Percentiles rank a stretch among this genome's conserved stretches.
These are phyloP conservation scores for Apamea monoglypha DNA, from an alignment of 2,888 invertebrate species.

Conservation along the genomic window DNA sequence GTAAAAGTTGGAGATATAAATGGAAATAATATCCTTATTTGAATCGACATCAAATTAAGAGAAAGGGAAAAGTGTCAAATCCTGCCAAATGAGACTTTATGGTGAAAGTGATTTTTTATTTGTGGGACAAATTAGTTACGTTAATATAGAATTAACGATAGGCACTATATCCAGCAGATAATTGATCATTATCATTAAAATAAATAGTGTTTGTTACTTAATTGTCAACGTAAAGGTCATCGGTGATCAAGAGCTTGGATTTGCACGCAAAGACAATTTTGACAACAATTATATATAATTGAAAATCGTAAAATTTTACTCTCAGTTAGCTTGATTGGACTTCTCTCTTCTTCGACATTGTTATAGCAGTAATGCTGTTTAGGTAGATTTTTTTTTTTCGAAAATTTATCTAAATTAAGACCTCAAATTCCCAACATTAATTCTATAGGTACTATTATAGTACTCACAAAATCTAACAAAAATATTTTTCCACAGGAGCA, in stretches of 20 bases:
- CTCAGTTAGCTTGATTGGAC: neutral
- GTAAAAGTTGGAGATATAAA: constrained; percentile 17
- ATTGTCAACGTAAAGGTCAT: constrained; percentile 59
- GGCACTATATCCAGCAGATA: constrained; percentile 9
- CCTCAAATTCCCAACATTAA: neutral
- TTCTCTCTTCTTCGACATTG: neutral
- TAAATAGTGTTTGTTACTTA: constrained; percentile 44
- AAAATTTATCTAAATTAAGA: too few species aligned
- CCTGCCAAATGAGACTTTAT: constrained; percentile 34
- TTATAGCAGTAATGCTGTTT: neutral
- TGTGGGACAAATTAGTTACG: constrained; percentile 55
- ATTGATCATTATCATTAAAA: constrained; percentile 47
- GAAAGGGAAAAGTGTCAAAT: constrained; percentile 49
- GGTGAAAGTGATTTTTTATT: constrained; percentile 63
- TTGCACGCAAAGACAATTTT: constrained; percentile 45
- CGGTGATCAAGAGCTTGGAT: constrained; percentile 25
- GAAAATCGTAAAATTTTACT: neutral
- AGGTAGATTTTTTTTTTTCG: neutral
- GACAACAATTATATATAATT: constrained; percentile 24
- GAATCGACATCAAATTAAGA: constrained; percentile 29
- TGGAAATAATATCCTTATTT: constrained; percentile 46
- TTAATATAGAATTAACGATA: constrained; percentile 51
- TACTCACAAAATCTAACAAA: neutral
- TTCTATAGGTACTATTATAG: neutral
- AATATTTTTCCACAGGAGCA: constrained; percentile 78